phyloP scores from a whole-genome alignment of 35 echinoderm and acorn worm genomes.

The Apostichopus japonicus region DNA sequence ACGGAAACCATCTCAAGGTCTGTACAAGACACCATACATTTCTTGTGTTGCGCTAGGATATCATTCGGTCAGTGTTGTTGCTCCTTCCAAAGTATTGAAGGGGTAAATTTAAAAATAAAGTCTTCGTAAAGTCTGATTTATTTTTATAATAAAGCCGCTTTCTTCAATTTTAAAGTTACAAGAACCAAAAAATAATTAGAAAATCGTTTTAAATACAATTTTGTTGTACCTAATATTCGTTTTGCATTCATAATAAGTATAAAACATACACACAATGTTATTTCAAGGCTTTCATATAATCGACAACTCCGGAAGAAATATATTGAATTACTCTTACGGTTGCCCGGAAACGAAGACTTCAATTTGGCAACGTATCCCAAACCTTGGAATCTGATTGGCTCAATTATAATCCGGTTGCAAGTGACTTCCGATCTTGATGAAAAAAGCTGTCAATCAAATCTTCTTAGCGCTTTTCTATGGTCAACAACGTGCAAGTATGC shows the following conservation, averaged over 20 bases:
- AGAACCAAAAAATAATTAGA: neutral
- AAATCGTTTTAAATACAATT: too few species aligned
- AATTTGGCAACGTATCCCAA: constrained; percentile 59
- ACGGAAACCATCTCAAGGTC: neutral
- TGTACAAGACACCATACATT: constrained; percentile 4
- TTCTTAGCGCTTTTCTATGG: neutral
- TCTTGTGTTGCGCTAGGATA: neutral
- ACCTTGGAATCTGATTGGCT: constrained; percentile 56
- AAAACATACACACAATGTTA: neutral
- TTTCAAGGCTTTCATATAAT: constrained; percentile 5
- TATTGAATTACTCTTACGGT: constrained; percentile 65
- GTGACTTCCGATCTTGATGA: constrained; percentile 64
- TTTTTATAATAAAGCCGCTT: too few species aligned
- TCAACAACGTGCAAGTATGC: constrained; percentile 7
- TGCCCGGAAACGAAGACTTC: constrained; percentile 63
- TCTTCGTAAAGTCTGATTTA: too few species aligned
- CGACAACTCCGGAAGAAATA: constrained; percentile 65
- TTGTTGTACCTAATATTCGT: too few species aligned
- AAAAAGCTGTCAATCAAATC: constrained; percentile 61
- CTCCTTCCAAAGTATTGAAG: neutral
- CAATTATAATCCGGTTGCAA: constrained; percentile 66
- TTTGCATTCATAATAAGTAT: neutral
- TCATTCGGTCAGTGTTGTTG: neutral
- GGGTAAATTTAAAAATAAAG: neutral
- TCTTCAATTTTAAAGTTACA: neutral